Evolutionary conservation across 2,888 invertebrate species (phyloP).

Genomic region (Chorisops tibialis): DNA sequence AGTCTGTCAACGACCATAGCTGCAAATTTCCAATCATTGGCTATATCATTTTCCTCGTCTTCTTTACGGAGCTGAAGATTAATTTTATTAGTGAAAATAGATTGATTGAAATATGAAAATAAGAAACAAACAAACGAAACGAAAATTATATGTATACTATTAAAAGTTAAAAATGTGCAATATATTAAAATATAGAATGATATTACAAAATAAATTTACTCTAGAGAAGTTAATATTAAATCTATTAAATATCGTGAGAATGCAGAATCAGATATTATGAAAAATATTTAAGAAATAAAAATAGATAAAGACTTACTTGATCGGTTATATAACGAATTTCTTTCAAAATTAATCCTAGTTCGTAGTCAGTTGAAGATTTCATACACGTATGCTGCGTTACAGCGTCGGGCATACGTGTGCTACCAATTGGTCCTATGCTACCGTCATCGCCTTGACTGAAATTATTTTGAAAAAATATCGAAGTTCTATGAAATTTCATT

Average conservation of each 20-base stretch:
- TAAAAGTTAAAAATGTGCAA: too few relatives aligned
- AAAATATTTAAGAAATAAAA: not conserved
- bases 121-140: not conserved
- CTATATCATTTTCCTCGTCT: constrained; percentile 89
- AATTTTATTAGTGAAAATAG: too few relatives aligned
- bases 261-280: not conserved
- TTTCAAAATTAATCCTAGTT: constrained; percentile 91
- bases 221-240: not conserved
- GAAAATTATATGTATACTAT: not conserved
- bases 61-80: constrained; percentile 78
- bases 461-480: too few relatives aligned
- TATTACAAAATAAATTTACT: too few relatives aligned
- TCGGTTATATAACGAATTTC: constrained; percentile 91
- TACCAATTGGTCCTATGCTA: constrained; percentile 58
- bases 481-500: too few relatives aligned
- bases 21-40: constrained; percentile 99
- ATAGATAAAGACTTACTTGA: constrained; percentile 59
- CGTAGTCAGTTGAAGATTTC: constrained; percentile 78
- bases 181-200: too few relatives aligned
- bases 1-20: constrained; percentile 99
- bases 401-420: constrained; percentile 70
- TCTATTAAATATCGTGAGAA: not conserved
- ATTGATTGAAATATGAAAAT: too few relatives aligned
- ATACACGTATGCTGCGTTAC: constrained; percentile 80
- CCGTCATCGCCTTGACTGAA: constrained; percentile 51